These are phyloP conservation scores for Columba janthina DNA, from an alignment of 2,113 vertebrate genomes.

Conservation along the genomic window DNA sequence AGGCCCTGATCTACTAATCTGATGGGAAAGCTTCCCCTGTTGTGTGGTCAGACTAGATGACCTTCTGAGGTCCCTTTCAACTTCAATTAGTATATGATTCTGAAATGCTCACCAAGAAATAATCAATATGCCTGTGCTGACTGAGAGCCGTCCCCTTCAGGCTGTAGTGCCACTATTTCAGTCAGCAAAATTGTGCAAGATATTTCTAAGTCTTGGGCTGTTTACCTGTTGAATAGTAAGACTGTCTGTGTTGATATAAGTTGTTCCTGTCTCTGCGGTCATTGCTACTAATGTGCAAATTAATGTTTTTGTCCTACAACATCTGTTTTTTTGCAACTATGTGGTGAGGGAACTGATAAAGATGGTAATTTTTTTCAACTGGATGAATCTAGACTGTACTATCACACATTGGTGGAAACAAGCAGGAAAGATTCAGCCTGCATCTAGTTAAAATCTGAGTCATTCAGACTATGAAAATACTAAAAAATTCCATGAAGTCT, in stretches of 20 bases:
- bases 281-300: neutral
- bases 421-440: neutral
- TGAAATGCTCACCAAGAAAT: neutral
- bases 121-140: neutral
- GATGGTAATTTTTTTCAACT: neutral
- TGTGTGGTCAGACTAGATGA: neutral
- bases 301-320: neutral
- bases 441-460: neutral
- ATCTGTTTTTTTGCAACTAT: fast-evolving
- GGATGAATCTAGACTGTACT: neutral
- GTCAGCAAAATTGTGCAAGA: neutral
- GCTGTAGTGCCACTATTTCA: neutral
- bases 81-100: neutral
- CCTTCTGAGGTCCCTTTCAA: neutral
- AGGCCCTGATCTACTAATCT: neutral
- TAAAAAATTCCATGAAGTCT: neutral
- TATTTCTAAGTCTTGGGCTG: neutral
- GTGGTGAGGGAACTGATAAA: neutral
- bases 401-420: neutral
- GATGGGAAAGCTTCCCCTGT: neutral
- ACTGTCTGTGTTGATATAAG: neutral
- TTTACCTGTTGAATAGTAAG: neutral
- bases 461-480: neutral
- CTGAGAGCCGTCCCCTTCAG: neutral
- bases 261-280: neutral